Percentiles rank a stretch among this genome's conserved stretches.
Conservation (phyloP, 1,140 invertebrate genomes). For the Drosophila tsacasi region DNA sequence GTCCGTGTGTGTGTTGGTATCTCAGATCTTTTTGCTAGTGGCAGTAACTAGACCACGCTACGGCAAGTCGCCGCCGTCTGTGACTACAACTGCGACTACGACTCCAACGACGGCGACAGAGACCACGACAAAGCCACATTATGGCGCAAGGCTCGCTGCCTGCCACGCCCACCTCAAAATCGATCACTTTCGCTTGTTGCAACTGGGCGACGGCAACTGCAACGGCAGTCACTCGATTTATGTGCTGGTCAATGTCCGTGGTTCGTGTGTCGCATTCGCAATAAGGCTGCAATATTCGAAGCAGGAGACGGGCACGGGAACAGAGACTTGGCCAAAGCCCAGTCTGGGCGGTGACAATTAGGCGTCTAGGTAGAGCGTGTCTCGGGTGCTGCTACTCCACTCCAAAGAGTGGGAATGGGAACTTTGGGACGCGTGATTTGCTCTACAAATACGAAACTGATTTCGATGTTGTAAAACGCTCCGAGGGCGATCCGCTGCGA, state of each 20-base stretch:
- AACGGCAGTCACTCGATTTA: conserved; percentile 22
- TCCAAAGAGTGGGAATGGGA: conserved; percentile 18
- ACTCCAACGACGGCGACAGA: conserved; percentile 21
- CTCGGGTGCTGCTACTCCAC: conserved; percentile 3
- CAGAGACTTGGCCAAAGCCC: background rate
- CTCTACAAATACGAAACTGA: conserved; percentile 33
- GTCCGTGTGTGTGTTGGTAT: conserved; percentile 44
- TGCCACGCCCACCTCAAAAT: conserved; percentile 79
- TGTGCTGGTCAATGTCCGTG: conserved; percentile 43
- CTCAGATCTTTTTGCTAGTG: conserved; percentile 77
- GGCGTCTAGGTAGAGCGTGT: conserved; percentile 8
- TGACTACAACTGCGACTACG: conserved; percentile 11
- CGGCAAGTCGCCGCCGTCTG: conserved; percentile 26
- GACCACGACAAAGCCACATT: conserved; percentile 29
- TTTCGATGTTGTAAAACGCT: conserved; percentile 46
- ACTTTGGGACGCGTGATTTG: conserved; percentile 33
- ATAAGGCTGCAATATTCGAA: conserved; percentile 23
- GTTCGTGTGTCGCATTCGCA: conserved; percentile 58
- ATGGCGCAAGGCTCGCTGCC: conserved; percentile 55
- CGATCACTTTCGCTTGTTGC: conserved; percentile 80
- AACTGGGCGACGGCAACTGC: conserved; percentile 26
- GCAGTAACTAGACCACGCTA: conserved; percentile 72
- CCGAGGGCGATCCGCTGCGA: conserved; percentile 20
- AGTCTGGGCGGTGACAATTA: conserved; percentile 20
- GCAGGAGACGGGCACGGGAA: conserved; percentile 6